phyloP scores from a whole-genome alignment of 1,140 invertebrate genomes.

The Schmidtea mediterranea region DNA sequence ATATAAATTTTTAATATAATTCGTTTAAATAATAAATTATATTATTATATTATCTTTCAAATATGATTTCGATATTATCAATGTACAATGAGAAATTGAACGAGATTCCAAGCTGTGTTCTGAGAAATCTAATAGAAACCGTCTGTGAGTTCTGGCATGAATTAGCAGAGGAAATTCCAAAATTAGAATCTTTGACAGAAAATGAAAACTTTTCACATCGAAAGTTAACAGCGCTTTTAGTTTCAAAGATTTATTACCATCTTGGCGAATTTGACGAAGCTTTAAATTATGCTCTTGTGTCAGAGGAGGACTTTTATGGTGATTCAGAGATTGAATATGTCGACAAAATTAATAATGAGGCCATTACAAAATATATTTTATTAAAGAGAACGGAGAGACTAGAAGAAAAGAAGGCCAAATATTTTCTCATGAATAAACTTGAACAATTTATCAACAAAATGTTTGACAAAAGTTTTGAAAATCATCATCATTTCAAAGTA shows the following conservation, averaged over 20 bases:
- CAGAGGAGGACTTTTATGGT: conserved; percentile 71
- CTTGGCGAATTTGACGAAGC: conserved; percentile 82
- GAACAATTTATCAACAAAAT: conserved; percentile 81
- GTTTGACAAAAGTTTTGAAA: conserved; percentile 75
- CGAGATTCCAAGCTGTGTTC: too few relatives aligned
- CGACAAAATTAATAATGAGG: conserved; percentile 59
- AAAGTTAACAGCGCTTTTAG: conserved; percentile 71
- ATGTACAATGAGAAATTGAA: too few relatives aligned
- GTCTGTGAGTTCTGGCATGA: conserved; percentile 6
- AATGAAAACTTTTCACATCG: conserved; percentile 41
- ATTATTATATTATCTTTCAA: too few relatives aligned
- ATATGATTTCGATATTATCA: too few relatives aligned
- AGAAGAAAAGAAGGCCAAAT: too few relatives aligned
- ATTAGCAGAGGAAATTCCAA: conserved; percentile 1
- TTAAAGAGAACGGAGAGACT: too few relatives aligned
- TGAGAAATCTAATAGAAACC: too few relatives aligned
- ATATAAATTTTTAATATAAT: too few relatives aligned
- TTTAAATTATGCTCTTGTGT: conserved; percentile 64
- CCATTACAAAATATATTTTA: conserved; percentile 9
- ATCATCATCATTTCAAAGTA: conserved; percentile 54
- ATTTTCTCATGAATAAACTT: conserved; percentile 32
- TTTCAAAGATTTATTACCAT: conserved; percentile 84
- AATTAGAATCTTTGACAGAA: conserved; percentile 1
- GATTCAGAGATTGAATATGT: conserved; percentile 74
- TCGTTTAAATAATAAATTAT: too few relatives aligned